Evolutionary conservation across 2,888 invertebrate genomes (phyloP).

Genomic region (Tinea pellionella): DNA sequence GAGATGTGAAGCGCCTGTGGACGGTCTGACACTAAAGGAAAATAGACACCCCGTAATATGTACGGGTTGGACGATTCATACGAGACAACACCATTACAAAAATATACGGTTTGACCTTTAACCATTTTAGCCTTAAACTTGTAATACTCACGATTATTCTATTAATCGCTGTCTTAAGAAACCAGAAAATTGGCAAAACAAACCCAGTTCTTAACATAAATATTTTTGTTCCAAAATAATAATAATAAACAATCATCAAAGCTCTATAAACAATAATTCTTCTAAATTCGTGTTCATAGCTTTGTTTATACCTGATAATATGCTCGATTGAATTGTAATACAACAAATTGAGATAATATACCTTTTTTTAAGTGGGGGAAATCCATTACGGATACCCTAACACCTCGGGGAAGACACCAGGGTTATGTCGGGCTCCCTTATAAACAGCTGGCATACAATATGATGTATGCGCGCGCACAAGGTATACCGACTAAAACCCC

Average conservation of each 20-base stretch:
- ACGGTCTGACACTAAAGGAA: conserved; percentile 46
- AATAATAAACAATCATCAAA: background rate
- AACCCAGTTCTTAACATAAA: background rate
- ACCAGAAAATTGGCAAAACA: background rate
- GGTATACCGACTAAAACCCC: too few species aligned
- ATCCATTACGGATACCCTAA: too few species aligned
- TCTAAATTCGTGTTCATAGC: background rate
- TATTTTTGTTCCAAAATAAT: background rate
- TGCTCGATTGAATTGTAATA: background rate
- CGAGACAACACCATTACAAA: conserved; percentile 20
- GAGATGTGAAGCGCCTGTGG: conserved; percentile 31
- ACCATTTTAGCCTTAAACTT: too few species aligned
- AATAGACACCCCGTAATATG: conserved; percentile 47
- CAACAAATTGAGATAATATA: too few species aligned
- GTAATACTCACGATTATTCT: background rate
- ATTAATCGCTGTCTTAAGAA: background rate
- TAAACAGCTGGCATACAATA: too few species aligned
- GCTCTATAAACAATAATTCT: background rate
- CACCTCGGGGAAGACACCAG: too few species aligned
- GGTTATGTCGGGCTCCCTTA: too few species aligned
- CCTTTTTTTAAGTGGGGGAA: too few species aligned
- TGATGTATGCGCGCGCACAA: too few species aligned
- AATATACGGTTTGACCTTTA: background rate
- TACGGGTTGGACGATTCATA: conserved; percentile 32
- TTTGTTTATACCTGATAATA: background rate